These are phyloP conservation scores for Phrynocephalus guinanensis DNA, from an alignment of 2,797 vertebrate genomes.

Conservation along the genomic window DNA sequence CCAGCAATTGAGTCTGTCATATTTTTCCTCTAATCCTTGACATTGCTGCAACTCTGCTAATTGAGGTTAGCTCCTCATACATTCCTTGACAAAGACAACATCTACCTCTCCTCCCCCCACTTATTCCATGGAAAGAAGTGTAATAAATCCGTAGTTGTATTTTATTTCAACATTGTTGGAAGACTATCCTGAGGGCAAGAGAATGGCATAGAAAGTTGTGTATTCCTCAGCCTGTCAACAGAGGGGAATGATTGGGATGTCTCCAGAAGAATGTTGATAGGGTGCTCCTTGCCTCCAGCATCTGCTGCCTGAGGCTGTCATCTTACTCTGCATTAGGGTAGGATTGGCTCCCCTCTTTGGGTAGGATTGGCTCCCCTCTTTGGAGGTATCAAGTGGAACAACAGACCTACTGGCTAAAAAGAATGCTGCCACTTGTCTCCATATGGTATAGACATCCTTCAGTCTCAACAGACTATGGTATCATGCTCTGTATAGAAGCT, in stretches of 20 bases:
- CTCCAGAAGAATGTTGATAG: background rate
- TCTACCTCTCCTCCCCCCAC: background rate
- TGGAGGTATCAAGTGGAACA: background rate
- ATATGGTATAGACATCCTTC: background rate
- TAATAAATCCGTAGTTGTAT: background rate
- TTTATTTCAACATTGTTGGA: background rate
- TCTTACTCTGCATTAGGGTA: background rate
- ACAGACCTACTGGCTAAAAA: background rate
- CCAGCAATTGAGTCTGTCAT: too few species aligned
- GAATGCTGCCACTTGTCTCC: background rate
- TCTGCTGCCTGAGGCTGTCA: background rate
- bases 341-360: background rate
- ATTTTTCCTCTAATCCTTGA: too few species aligned
- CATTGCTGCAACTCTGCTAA: too few species aligned
- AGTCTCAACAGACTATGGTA: too few species aligned
- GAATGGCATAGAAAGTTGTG: conserved; percentile 3
- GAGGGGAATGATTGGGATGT: background rate
- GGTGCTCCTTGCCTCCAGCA: background rate
- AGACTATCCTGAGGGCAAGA: conserved; percentile 16
- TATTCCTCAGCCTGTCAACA: background rate
- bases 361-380: background rate
- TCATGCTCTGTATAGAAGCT: too few species aligned
- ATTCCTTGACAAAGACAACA: too few species aligned
- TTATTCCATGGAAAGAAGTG: background rate
- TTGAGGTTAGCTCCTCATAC: too few species aligned